Percentiles rank a stretch among this genome's conserved stretches.
These are phyloP conservation scores for Dinocampus coccinellae DNA, from an alignment of 2,888 invertebrate species.

Conservation along the genomic window DNA sequence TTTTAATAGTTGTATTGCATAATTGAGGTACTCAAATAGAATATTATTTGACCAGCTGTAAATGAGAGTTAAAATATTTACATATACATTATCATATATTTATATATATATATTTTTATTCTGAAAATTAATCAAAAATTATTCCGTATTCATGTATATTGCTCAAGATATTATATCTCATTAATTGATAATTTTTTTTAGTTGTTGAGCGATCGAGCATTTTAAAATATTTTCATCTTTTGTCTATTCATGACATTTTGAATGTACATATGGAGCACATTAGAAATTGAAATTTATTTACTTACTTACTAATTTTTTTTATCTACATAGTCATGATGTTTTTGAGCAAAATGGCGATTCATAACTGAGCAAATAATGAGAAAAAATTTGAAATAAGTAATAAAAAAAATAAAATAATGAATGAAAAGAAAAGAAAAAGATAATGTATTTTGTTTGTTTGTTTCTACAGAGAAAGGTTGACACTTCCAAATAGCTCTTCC, in stretches of 20 bases:
- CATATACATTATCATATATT: too few relatives aligned
- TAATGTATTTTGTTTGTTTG: neutral
- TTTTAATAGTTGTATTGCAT: constrained; percentile 29
- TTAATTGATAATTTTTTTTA: neutral
- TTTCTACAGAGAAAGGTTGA: neutral
- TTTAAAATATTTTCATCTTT: constrained; percentile 13
- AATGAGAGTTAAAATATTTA: neutral
- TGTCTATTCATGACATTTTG: too few relatives aligned
- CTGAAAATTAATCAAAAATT: neutral
- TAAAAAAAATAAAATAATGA: constrained; percentile 47
- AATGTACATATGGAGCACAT: too few relatives aligned
- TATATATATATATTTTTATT: neutral
- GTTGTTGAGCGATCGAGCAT: constrained; percentile 56
- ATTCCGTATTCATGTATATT: constrained; percentile 48
- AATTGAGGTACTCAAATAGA: constrained; percentile 29
- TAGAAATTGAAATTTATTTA: too few relatives aligned
- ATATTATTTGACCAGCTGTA: constrained; percentile 35
- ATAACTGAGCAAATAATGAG: constrained; percentile 55
- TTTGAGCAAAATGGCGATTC: constrained; percentile 40
- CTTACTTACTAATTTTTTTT: too few relatives aligned
- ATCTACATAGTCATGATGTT: neutral
- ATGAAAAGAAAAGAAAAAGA: constrained; percentile 22
- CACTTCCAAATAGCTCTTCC: neutral
- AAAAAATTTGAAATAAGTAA: constrained; percentile 43
- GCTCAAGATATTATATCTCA: constrained; percentile 49